A percentile compares a stretch with the other conserved stretches of the same genome.
Evolutionary conservation across 2,797 vertebrate genomes (phyloP).

Genomic region (Enteromius thamalakanensis): DNA sequence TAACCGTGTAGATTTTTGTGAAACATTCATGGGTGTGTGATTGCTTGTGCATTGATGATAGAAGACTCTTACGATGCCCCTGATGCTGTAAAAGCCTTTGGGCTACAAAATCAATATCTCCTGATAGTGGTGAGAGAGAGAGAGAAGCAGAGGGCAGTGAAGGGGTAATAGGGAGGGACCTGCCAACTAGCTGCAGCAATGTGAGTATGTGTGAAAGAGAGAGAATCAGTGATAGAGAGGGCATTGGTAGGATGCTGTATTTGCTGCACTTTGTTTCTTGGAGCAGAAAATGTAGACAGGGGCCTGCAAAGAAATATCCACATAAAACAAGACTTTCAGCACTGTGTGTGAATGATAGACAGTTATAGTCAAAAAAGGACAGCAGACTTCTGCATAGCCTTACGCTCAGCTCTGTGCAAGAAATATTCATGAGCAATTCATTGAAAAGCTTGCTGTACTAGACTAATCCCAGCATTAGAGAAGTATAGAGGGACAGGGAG

Average conservation of each 20-base stretch:
- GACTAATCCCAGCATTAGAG: conserved; percentile 36
- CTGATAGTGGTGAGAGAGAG: conserved; percentile 64
- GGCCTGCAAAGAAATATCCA: conserved; percentile 44
- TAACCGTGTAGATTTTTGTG: conserved; percentile 2
- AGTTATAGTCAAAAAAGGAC: conserved; percentile 30
- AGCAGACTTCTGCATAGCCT: conserved; percentile 30
- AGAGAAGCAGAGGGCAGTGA: conserved; percentile 33
- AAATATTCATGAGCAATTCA: conserved; percentile 27
- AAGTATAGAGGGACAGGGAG: conserved; percentile 14
- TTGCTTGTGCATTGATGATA: conserved; percentile 55
- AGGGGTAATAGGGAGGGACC: conserved; percentile 46
- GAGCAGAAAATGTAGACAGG: conserved; percentile 67
- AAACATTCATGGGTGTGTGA: conserved; percentile 31
- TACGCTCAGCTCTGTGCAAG: background rate
- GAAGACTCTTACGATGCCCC: conserved; percentile 69
- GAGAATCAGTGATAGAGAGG: conserved; percentile 17
- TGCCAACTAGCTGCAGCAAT: conserved; percentile 54
- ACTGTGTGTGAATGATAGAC: conserved; percentile 22
- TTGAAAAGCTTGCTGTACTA: conserved; percentile 27
- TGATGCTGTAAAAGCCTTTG: conserved; percentile 76
- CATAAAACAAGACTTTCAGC: conserved; percentile 48
- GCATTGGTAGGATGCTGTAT: conserved; percentile 58
- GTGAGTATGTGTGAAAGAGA: conserved; percentile 51
- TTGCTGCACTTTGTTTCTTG: conserved; percentile 63
- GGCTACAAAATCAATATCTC: conserved; percentile 74